Evolutionary conservation across 2,113 vertebrate species (phyloP), one percentile per base, ranked within the genome.

Genomic region (Corvus hawaiiensis): DNA sequence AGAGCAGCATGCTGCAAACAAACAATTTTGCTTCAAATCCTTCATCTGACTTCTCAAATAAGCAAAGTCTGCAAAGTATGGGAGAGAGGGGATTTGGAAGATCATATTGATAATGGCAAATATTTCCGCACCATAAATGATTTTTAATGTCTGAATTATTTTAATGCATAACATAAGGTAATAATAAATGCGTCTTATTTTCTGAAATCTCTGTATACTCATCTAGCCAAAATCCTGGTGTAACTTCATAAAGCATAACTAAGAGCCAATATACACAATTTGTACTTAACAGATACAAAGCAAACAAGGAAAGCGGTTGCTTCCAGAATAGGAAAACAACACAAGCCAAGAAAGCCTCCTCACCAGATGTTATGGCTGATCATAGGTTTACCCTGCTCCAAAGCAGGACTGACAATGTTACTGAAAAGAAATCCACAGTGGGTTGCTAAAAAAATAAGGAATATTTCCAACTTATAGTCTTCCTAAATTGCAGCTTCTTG

Each of bases 51-150:
- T 79, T 63, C 44, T 46, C 30, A 89, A 75, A 84, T 18, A 48
- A 73, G 49, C 6, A 27, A 59, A 26, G 22, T 7, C 46, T 35
- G 10, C 3, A 86, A 74, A 83, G 64, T 4, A n/a, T 4, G 4
- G 5, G 13, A 33, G 51, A 61, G 20, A 9, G 39, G 2, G 3
- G 13, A 76, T 43, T 37, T 64, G 17, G 16, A 89, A 73, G 9
- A 19, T 9, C 21, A 1, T 8, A 11, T 41, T 58, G 13, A 62
- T 13, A 81, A 66, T 18, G 9, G 10, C 20, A 33, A 77, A 61
- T 22, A 35, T 52, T 91, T 78, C 33, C 30, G 68, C 1, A 4
- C 35, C 2, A 3, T 10, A 43, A 0, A 0, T 64, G 13, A 43
- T 72, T 88, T 64, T 69, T 14, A 67, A 6, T 64, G 30, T n/a